Conservation (phyloP, 2,113 vertebrate species). For the Hemiprocne comata region DNA sequence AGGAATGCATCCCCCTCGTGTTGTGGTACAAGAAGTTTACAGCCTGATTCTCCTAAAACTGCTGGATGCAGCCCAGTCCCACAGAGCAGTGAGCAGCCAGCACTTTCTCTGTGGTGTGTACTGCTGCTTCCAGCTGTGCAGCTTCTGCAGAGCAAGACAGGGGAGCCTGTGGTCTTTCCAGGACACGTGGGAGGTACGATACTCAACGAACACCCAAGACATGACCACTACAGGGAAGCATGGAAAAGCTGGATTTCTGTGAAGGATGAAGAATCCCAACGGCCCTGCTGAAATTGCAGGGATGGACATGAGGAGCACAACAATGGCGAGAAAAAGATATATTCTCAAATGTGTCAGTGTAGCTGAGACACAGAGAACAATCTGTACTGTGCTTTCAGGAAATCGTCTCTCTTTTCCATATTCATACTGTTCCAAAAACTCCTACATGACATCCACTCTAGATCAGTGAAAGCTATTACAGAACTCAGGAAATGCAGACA, state of each 20-base stretch:
- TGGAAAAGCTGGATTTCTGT: background rate
- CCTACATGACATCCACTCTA: slow-evolving; percentile 24
- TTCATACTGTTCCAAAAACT: slow-evolving; percentile 39
- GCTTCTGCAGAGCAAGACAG: background rate
- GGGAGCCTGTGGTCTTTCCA: background rate
- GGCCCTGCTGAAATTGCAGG: background rate
- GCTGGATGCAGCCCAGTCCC: background rate
- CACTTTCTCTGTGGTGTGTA: rapidly evolving
- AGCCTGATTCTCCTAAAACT: background rate
- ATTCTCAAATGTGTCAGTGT: background rate
- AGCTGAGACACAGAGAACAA: slow-evolving; percentile 9
- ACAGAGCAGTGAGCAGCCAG: background rate
- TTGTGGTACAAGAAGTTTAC: background rate
- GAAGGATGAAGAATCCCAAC: background rate
- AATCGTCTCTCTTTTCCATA: slow-evolving; percentile 36
- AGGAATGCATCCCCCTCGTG: background rate
- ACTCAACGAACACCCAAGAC: background rate
- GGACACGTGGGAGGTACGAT: background rate
- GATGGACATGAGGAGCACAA: background rate
- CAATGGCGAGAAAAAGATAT: background rate
- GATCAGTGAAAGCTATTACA: slow-evolving; percentile 12
- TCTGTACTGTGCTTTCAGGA: slow-evolving; percentile 38
- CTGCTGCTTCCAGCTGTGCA: background rate
- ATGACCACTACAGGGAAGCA: background rate
- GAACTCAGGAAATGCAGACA: background rate